A percentile compares a stretch with the other conserved stretches of the same genome.
Conservation (phyloP, 2,797 vertebrate species). For the Diceros bicornis region DNA sequence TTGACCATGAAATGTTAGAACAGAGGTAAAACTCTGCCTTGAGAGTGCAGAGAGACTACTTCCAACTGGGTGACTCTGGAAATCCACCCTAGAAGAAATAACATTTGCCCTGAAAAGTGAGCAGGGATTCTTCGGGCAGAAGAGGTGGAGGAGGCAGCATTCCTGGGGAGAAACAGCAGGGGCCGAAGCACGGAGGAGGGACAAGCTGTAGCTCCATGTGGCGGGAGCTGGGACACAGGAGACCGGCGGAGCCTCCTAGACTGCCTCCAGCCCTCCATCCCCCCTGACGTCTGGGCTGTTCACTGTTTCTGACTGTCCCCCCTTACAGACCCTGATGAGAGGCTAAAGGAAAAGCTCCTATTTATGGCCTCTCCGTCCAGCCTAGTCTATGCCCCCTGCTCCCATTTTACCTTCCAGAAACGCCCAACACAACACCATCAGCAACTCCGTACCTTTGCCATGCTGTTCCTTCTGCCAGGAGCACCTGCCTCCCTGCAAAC, state of each 20-base stretch:
- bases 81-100: background rate
- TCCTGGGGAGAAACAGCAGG: background rate
- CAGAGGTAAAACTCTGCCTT: background rate
- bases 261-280: background rate
- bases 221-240: background rate
- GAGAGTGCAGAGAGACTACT: background rate
- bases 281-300: background rate
- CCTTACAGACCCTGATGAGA: background rate
- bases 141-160: background rate
- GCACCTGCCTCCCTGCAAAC: background rate
- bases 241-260: too few relatives aligned
- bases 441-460: fast-evolving
- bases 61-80: background rate
- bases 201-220: fast-evolving
- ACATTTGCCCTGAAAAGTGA: background rate
- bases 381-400: background rate
- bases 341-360: background rate
- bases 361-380: background rate
- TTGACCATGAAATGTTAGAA: background rate
- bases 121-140: background rate
- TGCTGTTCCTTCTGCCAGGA: background rate
- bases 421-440: too few relatives aligned
- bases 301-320: background rate
- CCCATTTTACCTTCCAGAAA: background rate
- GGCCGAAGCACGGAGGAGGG: background rate